Percentiles rank a stretch among this genome's conserved stretches.
These are phyloP conservation scores for Hippocampus abdominalis DNA, from an alignment of 2,113 vertebrate genomes.

Conservation along the genomic window DNA sequence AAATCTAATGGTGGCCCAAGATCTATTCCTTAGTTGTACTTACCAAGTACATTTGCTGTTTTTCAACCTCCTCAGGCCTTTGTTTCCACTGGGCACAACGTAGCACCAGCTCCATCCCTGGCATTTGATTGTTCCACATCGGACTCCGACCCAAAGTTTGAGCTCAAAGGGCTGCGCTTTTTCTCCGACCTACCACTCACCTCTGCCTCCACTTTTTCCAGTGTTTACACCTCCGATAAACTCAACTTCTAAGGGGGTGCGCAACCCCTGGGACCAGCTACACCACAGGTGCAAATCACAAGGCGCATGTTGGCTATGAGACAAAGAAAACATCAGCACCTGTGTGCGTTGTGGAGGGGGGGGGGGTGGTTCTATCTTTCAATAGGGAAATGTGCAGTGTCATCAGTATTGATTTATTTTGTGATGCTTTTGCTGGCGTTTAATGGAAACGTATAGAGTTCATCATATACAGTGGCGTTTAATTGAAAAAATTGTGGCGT, in stretches of 20 bases:
- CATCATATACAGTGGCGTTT: background rate
- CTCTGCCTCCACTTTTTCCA: background rate
- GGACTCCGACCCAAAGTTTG: constrained; percentile 14
- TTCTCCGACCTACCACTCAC: background rate
- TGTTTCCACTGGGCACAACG: background rate
- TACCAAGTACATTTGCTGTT: background rate
- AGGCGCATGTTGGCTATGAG: background rate
- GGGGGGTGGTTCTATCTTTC: background rate
- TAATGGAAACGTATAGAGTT: background rate
- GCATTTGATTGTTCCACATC: background rate
- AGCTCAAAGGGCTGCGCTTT: constrained; percentile 24
- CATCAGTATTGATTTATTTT: background rate
- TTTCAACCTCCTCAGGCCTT: constrained; percentile 9
- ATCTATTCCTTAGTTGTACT: background rate
- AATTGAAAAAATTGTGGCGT: background rate
- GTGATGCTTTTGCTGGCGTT: background rate
- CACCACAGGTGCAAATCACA: background rate
- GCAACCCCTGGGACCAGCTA: background rate
- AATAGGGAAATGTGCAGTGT: no score
- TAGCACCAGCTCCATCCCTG: background rate
- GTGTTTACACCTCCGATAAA: constrained; percentile 50
- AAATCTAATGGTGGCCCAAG: background rate
- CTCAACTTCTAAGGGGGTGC: constrained; percentile 29
- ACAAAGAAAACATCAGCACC: background rate
- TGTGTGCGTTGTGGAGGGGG: background rate